Conservation (phyloP, 2,113 vertebrate genomes). For the Neogale vison region DNA sequence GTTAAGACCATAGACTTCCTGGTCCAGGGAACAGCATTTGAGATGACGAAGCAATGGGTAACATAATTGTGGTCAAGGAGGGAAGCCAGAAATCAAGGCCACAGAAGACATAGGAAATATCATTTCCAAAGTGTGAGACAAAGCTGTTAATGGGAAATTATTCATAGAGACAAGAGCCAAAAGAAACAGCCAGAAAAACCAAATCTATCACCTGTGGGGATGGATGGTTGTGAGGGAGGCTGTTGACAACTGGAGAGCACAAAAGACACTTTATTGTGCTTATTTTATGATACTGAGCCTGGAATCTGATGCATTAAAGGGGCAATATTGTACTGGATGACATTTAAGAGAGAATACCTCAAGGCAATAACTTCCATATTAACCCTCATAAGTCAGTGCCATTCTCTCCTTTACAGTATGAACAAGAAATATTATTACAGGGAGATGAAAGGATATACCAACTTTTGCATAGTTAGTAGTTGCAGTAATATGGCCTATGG, state of each 20-base stretch:
- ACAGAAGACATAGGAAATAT: slow-evolving; percentile 37
- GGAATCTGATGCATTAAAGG: slow-evolving; percentile 24
- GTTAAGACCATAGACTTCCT: neutral
- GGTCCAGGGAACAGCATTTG: neutral
- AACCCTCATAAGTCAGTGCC: neutral
- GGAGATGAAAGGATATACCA: neutral
- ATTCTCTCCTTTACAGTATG: neutral
- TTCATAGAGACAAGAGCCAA: slow-evolving; percentile 49
- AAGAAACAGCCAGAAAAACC: slow-evolving; percentile 7
- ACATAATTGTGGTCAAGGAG: slow-evolving; percentile 5
- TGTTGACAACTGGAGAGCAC: slow-evolving; percentile 3
- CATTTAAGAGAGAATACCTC: neutral
- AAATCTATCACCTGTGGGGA: slow-evolving; percentile 1
- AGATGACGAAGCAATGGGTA: neutral
- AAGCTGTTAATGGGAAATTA: slow-evolving; percentile 34
- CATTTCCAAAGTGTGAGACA: slow-evolving; percentile 29
- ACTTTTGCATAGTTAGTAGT: neutral
- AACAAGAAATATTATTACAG: neutral
- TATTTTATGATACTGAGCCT: slow-evolving; percentile 51
- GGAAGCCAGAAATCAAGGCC: slow-evolving; percentile 41
- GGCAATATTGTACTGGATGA: neutral
- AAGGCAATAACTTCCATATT: slow-evolving; percentile 11
- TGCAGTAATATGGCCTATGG: neutral
- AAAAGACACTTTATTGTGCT: neutral
- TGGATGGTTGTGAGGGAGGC: neutral